phyloP scores from a whole-genome alignment of 2,797 vertebrate species.

The Rhadinocentrus ornatus region DNA sequence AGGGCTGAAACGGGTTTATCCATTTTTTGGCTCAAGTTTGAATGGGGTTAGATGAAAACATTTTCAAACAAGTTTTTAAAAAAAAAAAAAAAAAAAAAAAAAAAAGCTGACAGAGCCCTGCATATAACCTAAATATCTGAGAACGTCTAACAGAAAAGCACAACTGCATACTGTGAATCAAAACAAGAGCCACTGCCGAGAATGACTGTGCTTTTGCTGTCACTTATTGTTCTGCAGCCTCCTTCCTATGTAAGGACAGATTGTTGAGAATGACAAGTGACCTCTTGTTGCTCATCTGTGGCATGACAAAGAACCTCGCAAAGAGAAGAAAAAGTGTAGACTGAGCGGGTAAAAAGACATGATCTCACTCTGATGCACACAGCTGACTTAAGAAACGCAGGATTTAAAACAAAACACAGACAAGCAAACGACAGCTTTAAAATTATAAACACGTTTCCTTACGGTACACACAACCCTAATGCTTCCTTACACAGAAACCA shows the following conservation, averaged over 20 bases:
- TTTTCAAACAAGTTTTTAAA: not conserved
- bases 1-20: no score
- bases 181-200: conserved; percentile 29
- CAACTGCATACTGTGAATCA: conserved; percentile 20
- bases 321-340: conserved; percentile 46
- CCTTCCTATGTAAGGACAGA: conserved; percentile 59
- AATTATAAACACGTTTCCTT: not conserved
- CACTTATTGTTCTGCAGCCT: conserved; percentile 55
- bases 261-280: conserved; percentile 70
- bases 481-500: not conserved
- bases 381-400: conserved; percentile 7
- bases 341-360: conserved; percentile 17
- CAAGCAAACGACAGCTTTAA: not conserved
- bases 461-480: not conserved
- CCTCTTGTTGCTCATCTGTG: conserved; percentile 63
- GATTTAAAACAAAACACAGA: not conserved
- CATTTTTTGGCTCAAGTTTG: no score
- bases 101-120: not conserved
- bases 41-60: no score
- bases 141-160: conserved; percentile 9
- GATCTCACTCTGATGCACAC: conserved; percentile 40
- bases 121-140: conserved; percentile 12
- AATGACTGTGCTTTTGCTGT: conserved; percentile 57
- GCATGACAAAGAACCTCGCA: conserved; percentile 37
- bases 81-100: no score